Evolutionary conservation across 2,113 vertebrate species (phyloP), one percentile per base, ranked within the genome.

Genomic region (Hemibagrus wyckioides): DNA sequence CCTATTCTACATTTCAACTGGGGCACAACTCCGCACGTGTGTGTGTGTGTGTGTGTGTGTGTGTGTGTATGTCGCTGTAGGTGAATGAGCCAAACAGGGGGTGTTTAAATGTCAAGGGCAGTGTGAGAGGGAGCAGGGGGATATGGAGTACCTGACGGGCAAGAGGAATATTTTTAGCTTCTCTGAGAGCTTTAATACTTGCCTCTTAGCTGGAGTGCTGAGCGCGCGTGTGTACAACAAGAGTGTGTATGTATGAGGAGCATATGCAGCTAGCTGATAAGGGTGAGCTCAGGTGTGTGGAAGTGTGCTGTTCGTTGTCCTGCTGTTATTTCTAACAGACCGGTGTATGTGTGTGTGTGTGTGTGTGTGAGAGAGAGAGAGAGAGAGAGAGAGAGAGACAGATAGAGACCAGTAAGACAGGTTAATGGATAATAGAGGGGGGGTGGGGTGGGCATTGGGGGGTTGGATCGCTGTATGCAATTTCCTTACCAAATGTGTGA

Each of bases 201-300:
- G 80, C 19, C 59, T 48, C 75, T 79, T 79, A 85, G 84, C 71
- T 76, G 73, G 73, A 80, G 50, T 79, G 15, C 75, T 67, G 88
- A 65, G 76, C 71, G 82, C 71, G 76, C 65, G 80, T 82, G 80
- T 82, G 83, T 57, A 33, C 44, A 33, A 52, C 82, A 83, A 17
- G 41, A 67, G 67, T 67, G 76, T 75, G 50, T 89, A 48, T 75
- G 86, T 93, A 91, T 92, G 91, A 91, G 91, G 86, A 93, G 93
- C 94, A 94, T 95, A 94, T 95, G 94, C 93, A 69, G 92, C 88
- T 83, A 90, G 89, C 86, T 94, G 95, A 95, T 95, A 95, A 95
- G 92, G 90, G 89, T 85, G 87, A 89, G 88, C 84, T 61, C 84
- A 90, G 84, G 77, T 86, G 84, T 75, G n/a, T 86, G 56, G 71